phyloP scores from a whole-genome alignment of 2,888 invertebrate genomes.

The Lacanobia wlatinum region DNA sequence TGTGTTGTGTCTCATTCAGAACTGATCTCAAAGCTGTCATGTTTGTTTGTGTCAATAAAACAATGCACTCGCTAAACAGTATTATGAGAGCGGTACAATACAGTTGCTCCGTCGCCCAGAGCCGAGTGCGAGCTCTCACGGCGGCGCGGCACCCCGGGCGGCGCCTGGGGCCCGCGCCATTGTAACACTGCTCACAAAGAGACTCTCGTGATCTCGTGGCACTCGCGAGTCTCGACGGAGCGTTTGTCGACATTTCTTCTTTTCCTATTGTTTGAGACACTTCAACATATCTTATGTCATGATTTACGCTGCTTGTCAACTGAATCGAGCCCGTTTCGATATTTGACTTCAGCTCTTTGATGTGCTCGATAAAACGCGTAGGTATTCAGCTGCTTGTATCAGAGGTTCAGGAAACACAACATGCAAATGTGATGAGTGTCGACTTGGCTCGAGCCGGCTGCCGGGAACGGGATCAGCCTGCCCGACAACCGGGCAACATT shows the following conservation, averaged over 20 bases:
- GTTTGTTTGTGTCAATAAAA: constrained; percentile 4
- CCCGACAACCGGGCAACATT: constrained; percentile 15
- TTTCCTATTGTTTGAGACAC: constrained; percentile 24
- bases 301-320: constrained; percentile 11
- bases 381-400: not conserved
- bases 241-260: constrained; percentile 34
- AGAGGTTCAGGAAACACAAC: not conserved
- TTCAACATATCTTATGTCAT: constrained; percentile 21
- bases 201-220: constrained; percentile 15
- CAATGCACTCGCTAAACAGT: constrained; percentile 19
- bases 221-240: not conserved
- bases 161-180: not conserved
- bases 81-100: constrained; percentile 11
- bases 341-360: constrained; percentile 4
- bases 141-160: not conserved
- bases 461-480: constrained; percentile 10
- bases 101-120: constrained; percentile 4
- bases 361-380: not conserved
- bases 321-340: not conserved
- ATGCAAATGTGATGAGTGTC: constrained; percentile 3
- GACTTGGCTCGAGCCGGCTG: not conserved
- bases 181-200: constrained; percentile 29
- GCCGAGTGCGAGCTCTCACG: constrained; percentile 17
- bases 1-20: not conserved
- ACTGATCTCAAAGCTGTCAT: not conserved